Base-by-base conservation (phyloP, 2,797 vertebrate genomes). In the Paedocypris micromegethes region DNA sequence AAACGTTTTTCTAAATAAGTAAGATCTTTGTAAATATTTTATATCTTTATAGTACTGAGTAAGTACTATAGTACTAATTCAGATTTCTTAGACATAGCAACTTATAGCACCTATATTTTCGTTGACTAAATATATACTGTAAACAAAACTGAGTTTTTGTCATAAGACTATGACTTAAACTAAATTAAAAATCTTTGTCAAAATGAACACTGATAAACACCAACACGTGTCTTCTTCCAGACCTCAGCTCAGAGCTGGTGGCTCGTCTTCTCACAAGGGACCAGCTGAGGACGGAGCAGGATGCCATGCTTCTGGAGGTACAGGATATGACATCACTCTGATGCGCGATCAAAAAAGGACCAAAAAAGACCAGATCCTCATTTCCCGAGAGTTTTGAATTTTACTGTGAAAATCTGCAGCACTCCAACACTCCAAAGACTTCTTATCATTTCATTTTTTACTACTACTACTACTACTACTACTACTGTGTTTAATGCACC, bases 231-330 rank as follows among this genome's bases (percentile, higher is more conserved):
- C 3, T 51, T 5, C 2, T 3, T 46, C 0, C 51, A 91, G 90
- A 88, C 68, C 81, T 91, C 63, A 91, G 87, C 75, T 85, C 89
- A 3, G 89, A 91, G 62, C 80, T 91, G 63, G 90, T 91, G 72
- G 83, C 83, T n/a, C 83, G 81, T 9, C 89, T 91, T 2, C 86
- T 88, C 62, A 78, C 85, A 42, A 79, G 90, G 40, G 89, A 90
- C 81, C 87, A 90, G 78, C 80, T 91, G 76, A 90, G 86, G 76
- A 91, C 87, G 0, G 87, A 90, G 78, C 89, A 90, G 79, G 89
- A 91, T 3, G 89, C 88, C 77, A 88, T 91, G 86, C 82, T 90
- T 77, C 79, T 90, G 78, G 88, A 90, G 80, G 85, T 90, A 42
- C 88, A 90, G 76, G 89, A 90, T 38, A 79, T 90, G 77, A 90